Evolutionary conservation across 2,888 invertebrate species (phyloP), one percentile per base, ranked within the genome.

Genomic region (Embidobia sp.): DNA sequence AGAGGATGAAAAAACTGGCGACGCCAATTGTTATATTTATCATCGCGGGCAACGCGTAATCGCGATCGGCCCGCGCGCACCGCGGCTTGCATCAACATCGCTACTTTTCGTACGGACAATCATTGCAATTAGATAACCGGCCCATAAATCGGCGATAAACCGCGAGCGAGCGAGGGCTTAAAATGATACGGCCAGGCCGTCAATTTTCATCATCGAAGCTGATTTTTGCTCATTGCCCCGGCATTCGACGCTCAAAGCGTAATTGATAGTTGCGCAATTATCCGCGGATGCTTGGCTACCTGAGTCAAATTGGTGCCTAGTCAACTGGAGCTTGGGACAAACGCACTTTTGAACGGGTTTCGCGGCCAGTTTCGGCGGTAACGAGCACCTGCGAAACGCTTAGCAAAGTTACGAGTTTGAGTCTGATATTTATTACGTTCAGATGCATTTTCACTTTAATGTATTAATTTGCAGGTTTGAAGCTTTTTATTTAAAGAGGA

Each of bases 81-180:
- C 66, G 53, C 66, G 53, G 42, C 66, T 42, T 44, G 19, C 53
- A 53, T 5, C 57, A 53, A 57, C 37, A 40, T 35, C 31, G 37
- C 15, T 53, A 46, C 37, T 44, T 53, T 55, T 35, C 63, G 35
- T 53, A 49, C 63, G 11, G 55, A 37, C 57, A 64, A 63, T 73
- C 49, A 73, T 57, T 49, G 49, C 57, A 63, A 73, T 73, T 64
- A 70, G 53, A 63, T 53, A 73, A 64, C 42, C 57, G 57, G 49
- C 35, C 27, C 33, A 57, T 55, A 64, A 70, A 61, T 61, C n/a
- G n/a, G n/a, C n/a, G n/a, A n/a, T n/a, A n/a, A n/a, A n/a, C n/a
- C n/a, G n/a, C n/a, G n/a, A n/a, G n/a, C n/a, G n/a, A n/a, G n/a
- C n/a, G n/a, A n/a, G n/a, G n/a, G n/a, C n/a, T n/a, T n/a, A n/a